Percentiles rank a stretch among this genome's conserved stretches.
Conservation (phyloP, 2,888 invertebrate genomes). For the Troides oblongomaculatus region DNA sequence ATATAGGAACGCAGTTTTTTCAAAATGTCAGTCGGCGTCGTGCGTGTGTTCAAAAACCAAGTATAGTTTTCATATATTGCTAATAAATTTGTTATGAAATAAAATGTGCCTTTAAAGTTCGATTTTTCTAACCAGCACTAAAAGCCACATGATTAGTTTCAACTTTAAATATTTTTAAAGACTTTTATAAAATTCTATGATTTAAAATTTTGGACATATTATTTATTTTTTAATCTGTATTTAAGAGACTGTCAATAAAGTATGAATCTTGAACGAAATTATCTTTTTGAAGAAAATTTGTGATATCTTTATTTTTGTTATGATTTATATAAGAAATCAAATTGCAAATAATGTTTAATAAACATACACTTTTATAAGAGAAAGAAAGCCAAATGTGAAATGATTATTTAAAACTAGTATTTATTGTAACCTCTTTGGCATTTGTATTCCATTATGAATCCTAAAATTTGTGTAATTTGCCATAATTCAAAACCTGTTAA, state of each 20-base stretch:
- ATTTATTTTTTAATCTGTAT: slow-evolving; percentile 13
- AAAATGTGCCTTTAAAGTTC: not conserved
- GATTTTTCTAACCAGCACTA: not conserved
- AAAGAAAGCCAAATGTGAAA: slow-evolving; percentile 11
- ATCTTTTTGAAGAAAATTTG: slow-evolving; percentile 30
- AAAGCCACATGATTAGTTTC: not conserved
- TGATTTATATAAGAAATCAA: slow-evolving; percentile 21
- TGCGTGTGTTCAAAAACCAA: slow-evolving; percentile 22
- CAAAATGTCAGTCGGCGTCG: slow-evolving; percentile 35
- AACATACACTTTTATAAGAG: not conserved
- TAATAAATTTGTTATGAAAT: not conserved
- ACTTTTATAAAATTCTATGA: not conserved
- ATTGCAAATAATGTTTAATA: slow-evolving; percentile 26
- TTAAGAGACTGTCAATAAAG: slow-evolving; percentile 23
- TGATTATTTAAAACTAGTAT: slow-evolving; percentile 6
- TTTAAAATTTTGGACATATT: not conserved
- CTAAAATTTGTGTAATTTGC: slow-evolving; percentile 81
- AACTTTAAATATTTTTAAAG: not conserved
- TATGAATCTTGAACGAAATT: slow-evolving; percentile 30
- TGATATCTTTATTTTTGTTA: slow-evolving; percentile 31
- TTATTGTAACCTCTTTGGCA: slow-evolving; percentile 31
- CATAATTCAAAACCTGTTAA: slow-evolving; percentile 76
- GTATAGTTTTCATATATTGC: not conserved
- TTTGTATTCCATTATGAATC: slow-evolving; percentile 56
- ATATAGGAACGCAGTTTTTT: slow-evolving; percentile 20